Evolutionary conservation across 2,797 vertebrate genomes (phyloP).

Genomic region (Ceryle rudis): DNA sequence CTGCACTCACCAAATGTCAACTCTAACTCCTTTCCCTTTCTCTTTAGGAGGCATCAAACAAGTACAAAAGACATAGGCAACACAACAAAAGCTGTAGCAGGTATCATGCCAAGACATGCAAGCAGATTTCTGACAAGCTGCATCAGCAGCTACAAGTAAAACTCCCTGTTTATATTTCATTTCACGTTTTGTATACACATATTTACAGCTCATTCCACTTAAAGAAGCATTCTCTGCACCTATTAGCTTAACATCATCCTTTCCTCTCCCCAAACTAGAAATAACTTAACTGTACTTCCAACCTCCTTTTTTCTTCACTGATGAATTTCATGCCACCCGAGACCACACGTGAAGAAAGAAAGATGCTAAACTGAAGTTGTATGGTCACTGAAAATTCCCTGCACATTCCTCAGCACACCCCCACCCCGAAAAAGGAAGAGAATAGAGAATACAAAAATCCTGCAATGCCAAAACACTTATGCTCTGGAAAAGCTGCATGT

Average conservation of each 20-base stretch:
- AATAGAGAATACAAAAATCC: neutral
- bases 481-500: neutral
- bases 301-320: neutral
- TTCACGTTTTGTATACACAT: neutral
- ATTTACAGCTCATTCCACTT: neutral
- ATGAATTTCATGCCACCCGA: neutral
- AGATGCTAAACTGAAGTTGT: neutral
- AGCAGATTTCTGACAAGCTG: neutral
- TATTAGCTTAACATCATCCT: neutral
- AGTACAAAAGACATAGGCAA: neutral
- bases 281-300: neutral
- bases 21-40: neutral
- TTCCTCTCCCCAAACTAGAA: neutral
- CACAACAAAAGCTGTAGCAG: neutral
- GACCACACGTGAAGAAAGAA: neutral
- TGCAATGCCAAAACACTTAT: neutral
- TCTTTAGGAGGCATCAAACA: neutral
- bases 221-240: neutral
- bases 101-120: fast-evolving
- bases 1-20: neutral
- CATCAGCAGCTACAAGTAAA: neutral
- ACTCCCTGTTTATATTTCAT: neutral
- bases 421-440: neutral
- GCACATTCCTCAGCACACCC: neutral
- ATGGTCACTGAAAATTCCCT: neutral